Percentiles rank a stretch among this genome's conserved stretches.
Conservation (phyloP, 2,797 vertebrate genomes). For the Macrochelys suwanniensis region DNA sequence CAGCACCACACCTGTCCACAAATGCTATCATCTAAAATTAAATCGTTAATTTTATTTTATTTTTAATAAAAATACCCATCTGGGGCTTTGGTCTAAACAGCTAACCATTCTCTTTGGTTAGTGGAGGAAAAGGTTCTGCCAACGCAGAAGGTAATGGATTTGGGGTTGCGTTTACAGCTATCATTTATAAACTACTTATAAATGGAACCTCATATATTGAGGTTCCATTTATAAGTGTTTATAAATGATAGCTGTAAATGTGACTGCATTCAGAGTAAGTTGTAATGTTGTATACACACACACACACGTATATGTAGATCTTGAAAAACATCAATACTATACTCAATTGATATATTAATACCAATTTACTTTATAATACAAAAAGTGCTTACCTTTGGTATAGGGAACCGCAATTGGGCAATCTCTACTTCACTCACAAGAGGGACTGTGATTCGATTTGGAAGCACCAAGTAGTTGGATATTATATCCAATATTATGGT, state of each 20-base stretch:
- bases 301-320: not conserved
- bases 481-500: constrained; percentile 95
- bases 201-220: not conserved
- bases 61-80: not conserved
- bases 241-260: not conserved
- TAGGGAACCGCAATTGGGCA: constrained; percentile 90
- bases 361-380: not conserved
- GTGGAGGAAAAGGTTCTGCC: not conserved
- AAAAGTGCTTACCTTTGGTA: constrained; percentile 88
- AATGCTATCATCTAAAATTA: not conserved
- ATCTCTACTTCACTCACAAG: constrained; percentile 90
- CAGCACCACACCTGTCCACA: not conserved
- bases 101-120: not conserved
- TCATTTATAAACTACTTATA: not conserved
- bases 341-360: not conserved
- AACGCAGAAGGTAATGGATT: not conserved
- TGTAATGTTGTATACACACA: not conserved
- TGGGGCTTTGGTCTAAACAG: not conserved
- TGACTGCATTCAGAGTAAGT: not conserved
- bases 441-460: constrained; percentile 93
- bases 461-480: constrained; percentile 91
- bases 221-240: too few species aligned
- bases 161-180: not conserved
- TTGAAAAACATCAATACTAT: not conserved
- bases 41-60: not conserved